These are phyloP conservation scores for Lagria hirta DNA, from an alignment of 2,888 invertebrate species.

Conservation along the genomic window DNA sequence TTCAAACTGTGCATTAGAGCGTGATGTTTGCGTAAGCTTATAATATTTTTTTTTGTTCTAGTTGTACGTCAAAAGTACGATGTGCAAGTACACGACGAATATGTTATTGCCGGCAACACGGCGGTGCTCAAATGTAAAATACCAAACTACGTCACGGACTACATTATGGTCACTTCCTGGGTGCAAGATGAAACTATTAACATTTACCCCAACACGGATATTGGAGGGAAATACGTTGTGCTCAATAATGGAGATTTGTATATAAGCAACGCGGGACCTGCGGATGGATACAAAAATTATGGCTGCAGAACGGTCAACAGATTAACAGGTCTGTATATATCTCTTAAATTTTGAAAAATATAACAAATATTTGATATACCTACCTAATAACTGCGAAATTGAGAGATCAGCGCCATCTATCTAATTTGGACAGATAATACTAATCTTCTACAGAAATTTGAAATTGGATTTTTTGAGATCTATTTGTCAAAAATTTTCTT, in stretches of 20 bases:
- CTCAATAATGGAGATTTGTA: constrained; percentile 81
- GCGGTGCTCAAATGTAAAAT: constrained; percentile 88
- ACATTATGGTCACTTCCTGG: constrained; percentile 89
- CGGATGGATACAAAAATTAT: constrained; percentile 78
- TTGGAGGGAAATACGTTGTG: constrained; percentile 74
- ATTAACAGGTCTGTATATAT: constrained; percentile 61
- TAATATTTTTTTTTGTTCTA: too few species aligned
- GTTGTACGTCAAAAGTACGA: constrained; percentile 85
- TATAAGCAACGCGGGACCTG: constrained; percentile 75
- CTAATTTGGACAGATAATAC: background rate
- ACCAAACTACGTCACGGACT: constrained; percentile 84
- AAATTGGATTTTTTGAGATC: background rate
- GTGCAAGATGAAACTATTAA: constrained; percentile 78
- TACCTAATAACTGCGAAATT: too few species aligned
- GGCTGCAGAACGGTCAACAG: constrained; percentile 80
- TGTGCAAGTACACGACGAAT: constrained; percentile 87
- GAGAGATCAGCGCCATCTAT: background rate
- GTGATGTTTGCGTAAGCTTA: too few species aligned
- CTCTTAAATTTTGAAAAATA: background rate
- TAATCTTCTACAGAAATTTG: background rate
- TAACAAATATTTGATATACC: background rate
- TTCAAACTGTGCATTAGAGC: too few species aligned
- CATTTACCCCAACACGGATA: constrained; percentile 75
- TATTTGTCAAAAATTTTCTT: constrained; percentile 1
- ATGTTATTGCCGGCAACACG: constrained; percentile 88